A percentile compares a stretch with the other conserved stretches of the same genome.
These are phyloP conservation scores for Chaenocephalus aceratus DNA, from an alignment of 2,113 vertebrate genomes.

Conservation along the genomic window DNA sequence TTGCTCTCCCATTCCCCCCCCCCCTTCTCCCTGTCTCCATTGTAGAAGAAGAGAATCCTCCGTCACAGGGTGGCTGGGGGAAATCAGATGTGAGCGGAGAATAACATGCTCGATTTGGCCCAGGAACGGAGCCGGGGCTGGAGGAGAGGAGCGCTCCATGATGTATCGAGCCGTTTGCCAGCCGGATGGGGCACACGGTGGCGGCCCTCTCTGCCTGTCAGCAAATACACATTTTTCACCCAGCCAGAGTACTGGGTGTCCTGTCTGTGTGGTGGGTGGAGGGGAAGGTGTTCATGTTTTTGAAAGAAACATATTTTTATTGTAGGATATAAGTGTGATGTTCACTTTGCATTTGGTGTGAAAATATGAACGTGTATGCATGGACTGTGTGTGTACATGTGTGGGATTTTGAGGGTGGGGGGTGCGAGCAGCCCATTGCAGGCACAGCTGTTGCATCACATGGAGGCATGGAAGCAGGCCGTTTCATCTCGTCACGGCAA, in stretches of 20 bases:
- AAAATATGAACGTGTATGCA: not conserved
- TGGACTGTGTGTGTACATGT: not conserved
- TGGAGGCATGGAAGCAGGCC: constrained; percentile 35
- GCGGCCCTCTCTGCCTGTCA: constrained; percentile 88
- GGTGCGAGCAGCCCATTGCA: constrained; percentile 87
- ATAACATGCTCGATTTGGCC: constrained; percentile 93
- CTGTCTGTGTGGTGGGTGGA: constrained; percentile 32
- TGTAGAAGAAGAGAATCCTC: constrained; percentile 85
- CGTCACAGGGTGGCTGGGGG: constrained; percentile 86
- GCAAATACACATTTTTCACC: constrained; percentile 95
- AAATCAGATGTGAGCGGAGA: constrained; percentile 92
- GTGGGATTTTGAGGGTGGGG: constrained; percentile 9
- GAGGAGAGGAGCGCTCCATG: constrained; percentile 80
- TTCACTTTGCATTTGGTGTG: constrained; percentile 28
- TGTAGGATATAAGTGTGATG: not conserved
- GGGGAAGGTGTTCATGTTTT: constrained; percentile 33
- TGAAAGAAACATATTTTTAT: constrained; percentile 14
- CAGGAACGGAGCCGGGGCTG: constrained; percentile 73
- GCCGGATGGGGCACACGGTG: constrained; percentile 84
- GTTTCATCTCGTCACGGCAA: constrained; percentile 85
- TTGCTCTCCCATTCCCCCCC: constrained; percentile 28
- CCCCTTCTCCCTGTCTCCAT: constrained; percentile 41
- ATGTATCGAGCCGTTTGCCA: constrained; percentile 91
- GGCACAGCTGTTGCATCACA: constrained; percentile 86
- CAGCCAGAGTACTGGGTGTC: constrained; percentile 88